These are phyloP conservation scores for Ectemnius continuus DNA, from an alignment of 2,888 invertebrate species.

Conservation along the genomic window DNA sequence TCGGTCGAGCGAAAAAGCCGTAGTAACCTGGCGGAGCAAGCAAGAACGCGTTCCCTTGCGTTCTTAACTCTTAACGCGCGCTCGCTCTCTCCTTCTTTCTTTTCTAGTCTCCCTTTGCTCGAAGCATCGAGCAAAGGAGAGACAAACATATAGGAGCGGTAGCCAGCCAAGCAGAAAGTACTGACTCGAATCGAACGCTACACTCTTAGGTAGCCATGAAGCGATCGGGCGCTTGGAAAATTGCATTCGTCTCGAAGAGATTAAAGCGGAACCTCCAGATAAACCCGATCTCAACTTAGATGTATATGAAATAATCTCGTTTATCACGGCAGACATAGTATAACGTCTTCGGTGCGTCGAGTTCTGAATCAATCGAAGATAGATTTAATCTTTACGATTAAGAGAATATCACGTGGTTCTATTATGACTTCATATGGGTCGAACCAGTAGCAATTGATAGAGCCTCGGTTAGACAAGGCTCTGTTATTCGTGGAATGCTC, in stretches of 20 bases:
- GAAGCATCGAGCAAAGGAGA: slow-evolving; percentile 57
- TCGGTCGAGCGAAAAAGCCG: slow-evolving; percentile 51
- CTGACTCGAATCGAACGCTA: slow-evolving; percentile 70
- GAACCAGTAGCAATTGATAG: too few species aligned
- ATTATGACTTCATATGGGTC: too few species aligned
- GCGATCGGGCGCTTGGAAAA: slow-evolving; percentile 48
- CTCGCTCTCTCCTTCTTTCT: slow-evolving; percentile 41
- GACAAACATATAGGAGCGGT: slow-evolving; percentile 65
- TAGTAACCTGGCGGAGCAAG: slow-evolving; percentile 51
- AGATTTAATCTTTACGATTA: too few species aligned
- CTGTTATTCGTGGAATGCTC: too few species aligned
- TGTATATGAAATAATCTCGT: too few species aligned
- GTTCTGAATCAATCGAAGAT: too few species aligned
- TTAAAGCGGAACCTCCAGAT: too few species aligned
- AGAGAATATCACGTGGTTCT: too few species aligned
- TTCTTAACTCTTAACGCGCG: slow-evolving; percentile 53
- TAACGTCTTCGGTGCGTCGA: too few species aligned
- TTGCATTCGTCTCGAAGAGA: not conserved
- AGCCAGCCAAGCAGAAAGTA: slow-evolving; percentile 72
- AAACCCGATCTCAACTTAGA: too few species aligned
- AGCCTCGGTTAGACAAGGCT: too few species aligned
- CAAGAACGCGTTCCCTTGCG: slow-evolving; percentile 61
- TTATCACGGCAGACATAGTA: too few species aligned
- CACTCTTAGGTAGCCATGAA: slow-evolving; percentile 64
- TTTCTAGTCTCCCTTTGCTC: slow-evolving; percentile 53